phyloP scores from a whole-genome alignment of 1,140 invertebrate species.

The Drosophila kikkawai region DNA sequence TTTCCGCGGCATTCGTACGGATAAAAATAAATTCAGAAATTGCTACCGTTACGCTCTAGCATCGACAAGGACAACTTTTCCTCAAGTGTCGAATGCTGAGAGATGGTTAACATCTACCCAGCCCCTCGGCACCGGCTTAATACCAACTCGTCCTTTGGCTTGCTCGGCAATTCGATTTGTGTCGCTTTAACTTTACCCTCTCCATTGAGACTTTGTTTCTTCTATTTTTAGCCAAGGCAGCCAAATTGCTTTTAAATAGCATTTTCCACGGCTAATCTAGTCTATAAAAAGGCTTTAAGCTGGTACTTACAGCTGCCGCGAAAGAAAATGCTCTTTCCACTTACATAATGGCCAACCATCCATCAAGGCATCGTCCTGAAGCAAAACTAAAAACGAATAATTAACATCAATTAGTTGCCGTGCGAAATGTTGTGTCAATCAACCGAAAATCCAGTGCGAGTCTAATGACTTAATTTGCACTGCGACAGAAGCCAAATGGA shows the following conservation, averaged over 20 bases:
- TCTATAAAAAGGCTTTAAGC: conserved; percentile 37
- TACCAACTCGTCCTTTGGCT: conserved; percentile 57
- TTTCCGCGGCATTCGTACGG: conserved; percentile 75
- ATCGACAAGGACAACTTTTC: conserved; percentile 68
- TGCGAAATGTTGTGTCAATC: conserved; percentile 69
- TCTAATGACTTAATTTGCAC: conserved; percentile 61
- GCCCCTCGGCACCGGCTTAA: conserved; percentile 19
- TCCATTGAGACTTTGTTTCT: conserved; percentile 59
- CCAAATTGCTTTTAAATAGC: conserved; percentile 42
- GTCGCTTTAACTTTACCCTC: conserved; percentile 75
- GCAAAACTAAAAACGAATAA: conserved; percentile 57
- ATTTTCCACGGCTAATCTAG: conserved; percentile 43
- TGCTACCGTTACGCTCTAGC: conserved; percentile 68
- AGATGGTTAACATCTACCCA: conserved; percentile 26
- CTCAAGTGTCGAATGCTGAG: conserved; percentile 67
- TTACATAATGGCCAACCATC: conserved; percentile 32
- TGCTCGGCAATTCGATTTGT: conserved; percentile 69
- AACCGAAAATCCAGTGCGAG: conserved; percentile 38
- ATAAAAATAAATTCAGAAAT: conserved; percentile 83
- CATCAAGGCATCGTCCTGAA: conserved; percentile 52
- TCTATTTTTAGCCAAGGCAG: conserved; percentile 47
- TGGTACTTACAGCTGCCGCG: conserved; percentile 17
- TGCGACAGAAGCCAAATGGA: conserved; percentile 7
- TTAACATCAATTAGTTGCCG: conserved; percentile 75
- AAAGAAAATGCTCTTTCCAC: background rate